Base-by-base conservation (phyloP, 2,797 vertebrate genomes). In the Pangasius mekongensis region DNA sequence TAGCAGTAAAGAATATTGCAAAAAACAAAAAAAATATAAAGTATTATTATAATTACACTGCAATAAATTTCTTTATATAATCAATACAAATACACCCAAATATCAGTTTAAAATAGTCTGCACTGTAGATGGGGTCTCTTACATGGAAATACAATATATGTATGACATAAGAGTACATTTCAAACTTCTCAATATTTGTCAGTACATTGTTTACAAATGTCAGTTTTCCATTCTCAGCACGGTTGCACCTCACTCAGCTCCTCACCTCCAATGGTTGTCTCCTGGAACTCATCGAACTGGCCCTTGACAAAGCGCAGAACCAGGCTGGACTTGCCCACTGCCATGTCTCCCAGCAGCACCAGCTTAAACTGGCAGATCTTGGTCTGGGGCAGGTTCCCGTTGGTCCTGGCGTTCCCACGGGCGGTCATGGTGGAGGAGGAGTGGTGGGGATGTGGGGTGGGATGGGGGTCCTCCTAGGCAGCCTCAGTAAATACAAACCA, bases 311-410 rank as follows among this genome's bases (percentile, higher is more conserved):
- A 97, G 58, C 97, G 96, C 85, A 97, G 94, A 86, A 97, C 96
- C 89, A 97, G 93, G 92, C 97, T 97, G 91, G 97, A 97, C 93
- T 97, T 97, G 90, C 97, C 97, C 71, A 97, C 97, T 0, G 97
- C 96, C 96, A 97, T 97, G 94, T 97, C 97, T 0, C 97, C 97
- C 83, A 97, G 94, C 88, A 97, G 91, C 91, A 97, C 97, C 92
- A 97, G 90, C 88, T 97, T 97, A 91, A 97, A 97, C 94, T 97
- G 97, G 93, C 97, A 97, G 91, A 97, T 97, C 94, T 97, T 97
- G 91, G 97, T 97, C 91, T 97, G 97, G 0, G 95, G 95, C 13
- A 97, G 92, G 54, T 92, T 93, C 91, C 96, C 95, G 69, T 97
- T 97, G 92, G 96, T 92, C 95, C 95, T 92, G 89, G 94, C 93